phyloP scores from a whole-genome alignment of 2,888 invertebrate species.

The Theretra japonica region DNA sequence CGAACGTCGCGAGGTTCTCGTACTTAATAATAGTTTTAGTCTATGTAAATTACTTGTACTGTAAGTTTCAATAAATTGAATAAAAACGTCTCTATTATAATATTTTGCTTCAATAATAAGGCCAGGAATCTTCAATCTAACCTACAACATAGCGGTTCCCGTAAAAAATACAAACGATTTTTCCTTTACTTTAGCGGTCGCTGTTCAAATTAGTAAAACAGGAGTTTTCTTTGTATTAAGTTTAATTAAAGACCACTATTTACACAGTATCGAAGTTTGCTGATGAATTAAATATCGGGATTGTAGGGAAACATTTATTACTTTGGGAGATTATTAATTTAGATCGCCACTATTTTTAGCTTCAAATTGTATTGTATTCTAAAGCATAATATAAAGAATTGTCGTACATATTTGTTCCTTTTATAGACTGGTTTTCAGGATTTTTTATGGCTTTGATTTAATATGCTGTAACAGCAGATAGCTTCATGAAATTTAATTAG shows the following conservation, averaged over 20 bases:
- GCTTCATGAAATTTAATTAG: too few species aligned
- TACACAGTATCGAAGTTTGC: not conserved
- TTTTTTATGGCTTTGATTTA: too few species aligned
- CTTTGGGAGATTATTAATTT: not conserved
- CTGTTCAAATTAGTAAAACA: not conserved
- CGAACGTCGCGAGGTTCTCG: too few species aligned
- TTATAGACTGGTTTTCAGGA: too few species aligned
- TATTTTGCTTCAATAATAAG: not conserved
- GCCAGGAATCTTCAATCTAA: not conserved
- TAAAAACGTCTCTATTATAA: not conserved
- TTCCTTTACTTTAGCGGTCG: not conserved
- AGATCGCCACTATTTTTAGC: not conserved
- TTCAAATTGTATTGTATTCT: not conserved
- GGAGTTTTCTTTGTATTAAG: conserved; percentile 20
- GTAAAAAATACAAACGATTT: conserved; percentile 3
- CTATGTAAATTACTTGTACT: not conserved
- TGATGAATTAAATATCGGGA: conserved; percentile 7
- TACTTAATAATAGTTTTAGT: not conserved
- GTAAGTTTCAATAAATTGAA: not conserved
- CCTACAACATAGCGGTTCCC: not conserved
- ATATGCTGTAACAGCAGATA: too few species aligned
- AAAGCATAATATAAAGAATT: not conserved
- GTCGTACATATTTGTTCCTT: too few species aligned
- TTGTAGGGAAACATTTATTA: not conserved
- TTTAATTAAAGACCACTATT: conserved; percentile 23